Evolutionary conservation across 2,888 invertebrate species (phyloP), one percentile per base, ranked within the genome.

Genomic region (Orchestes rusci): DNA sequence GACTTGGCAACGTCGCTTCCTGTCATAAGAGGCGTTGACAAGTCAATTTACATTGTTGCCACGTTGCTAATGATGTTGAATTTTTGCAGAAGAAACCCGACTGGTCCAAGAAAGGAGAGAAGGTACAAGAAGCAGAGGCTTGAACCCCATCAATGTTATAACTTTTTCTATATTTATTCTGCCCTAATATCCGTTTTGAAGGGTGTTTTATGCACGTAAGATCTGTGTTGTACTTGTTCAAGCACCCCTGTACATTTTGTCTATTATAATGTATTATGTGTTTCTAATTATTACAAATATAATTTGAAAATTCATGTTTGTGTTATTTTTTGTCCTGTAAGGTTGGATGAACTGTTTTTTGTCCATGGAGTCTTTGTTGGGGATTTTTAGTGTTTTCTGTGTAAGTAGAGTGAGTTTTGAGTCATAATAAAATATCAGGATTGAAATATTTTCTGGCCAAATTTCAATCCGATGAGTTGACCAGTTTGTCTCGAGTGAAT

Each of bases 51-150:
- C n/a, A n/a, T n/a, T n/a, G n/a, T n/a, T n/a, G n/a, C n/a, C n/a
- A n/a, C n/a, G n/a, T n/a, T n/a, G n/a, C n/a, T n/a, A n/a, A n/a
- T n/a, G n/a, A n/a, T n/a, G n/a, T n/a, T n/a, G n/a, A n/a, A n/a
- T n/a, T 64, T 73, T 77, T 77, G 65, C 84, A 89, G 88, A 90
- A 89, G 77, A 91, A 91, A 73, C 89, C 90, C 64, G 91, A 91
- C 76, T 91, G 90, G 90, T 89, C 90, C 70, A 91, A 91, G 80
- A 88, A 88, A 70, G 80, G 81, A 69, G 86, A 82, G 72, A 77
- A 79, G 75, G 87, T 88, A 83, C 80, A 79, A 75, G 88, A 84
- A 72, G 82, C 82, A 71, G 87, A 88, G 75, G 87, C 86, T 82
- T 87, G 82, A 85, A 35, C 45, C 27, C 28, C 13, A n/a, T 30